A percentile compares a stretch with the other conserved stretches of the same genome.
Conservation (phyloP, 1,140 invertebrate genomes). For the Pseudoatta argentina region DNA sequence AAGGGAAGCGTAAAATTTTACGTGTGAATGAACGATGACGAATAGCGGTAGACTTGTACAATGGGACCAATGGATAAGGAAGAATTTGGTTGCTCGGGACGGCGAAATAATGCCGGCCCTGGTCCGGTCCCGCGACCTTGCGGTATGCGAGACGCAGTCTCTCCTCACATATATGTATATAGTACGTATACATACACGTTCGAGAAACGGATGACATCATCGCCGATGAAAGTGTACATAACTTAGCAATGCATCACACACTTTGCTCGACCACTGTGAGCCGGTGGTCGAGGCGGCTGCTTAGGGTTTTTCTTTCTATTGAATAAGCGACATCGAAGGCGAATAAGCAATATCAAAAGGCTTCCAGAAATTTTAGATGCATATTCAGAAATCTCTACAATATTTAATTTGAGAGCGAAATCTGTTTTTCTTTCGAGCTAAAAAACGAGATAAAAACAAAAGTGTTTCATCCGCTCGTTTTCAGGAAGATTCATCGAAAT, state of each 20-base stretch:
- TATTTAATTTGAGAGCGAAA: neutral
- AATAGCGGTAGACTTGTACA: constrained; percentile 5
- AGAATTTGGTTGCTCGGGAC: constrained; percentile 2
- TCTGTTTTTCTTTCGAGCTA: neutral
- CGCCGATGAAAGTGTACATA: constrained; percentile 82
- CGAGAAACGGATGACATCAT: constrained; percentile 81
- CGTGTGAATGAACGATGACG: neutral
- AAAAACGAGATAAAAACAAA: neutral
- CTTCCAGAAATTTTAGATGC: neutral
- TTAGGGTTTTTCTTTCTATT: neutral
- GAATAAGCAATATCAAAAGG: no score
- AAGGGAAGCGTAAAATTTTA: neutral
- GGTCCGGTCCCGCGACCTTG: constrained; percentile 69
- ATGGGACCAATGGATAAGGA: neutral
- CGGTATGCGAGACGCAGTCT: constrained; percentile 74
- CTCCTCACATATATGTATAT: constrained; percentile 30
- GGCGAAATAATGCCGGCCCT: constrained; percentile 60
- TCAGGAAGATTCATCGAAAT: neutral
- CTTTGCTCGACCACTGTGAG: constrained; percentile 4
- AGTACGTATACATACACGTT: constrained; percentile 36
- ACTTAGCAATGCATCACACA: constrained; percentile 81
- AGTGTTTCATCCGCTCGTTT: neutral
- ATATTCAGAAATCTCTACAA: neutral
- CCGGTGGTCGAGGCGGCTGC: constrained; percentile 12
- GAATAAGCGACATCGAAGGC: neutral